Evolutionary conservation across 2,113 vertebrate species (phyloP).

Genomic region (Brevimyrus niger): DNA sequence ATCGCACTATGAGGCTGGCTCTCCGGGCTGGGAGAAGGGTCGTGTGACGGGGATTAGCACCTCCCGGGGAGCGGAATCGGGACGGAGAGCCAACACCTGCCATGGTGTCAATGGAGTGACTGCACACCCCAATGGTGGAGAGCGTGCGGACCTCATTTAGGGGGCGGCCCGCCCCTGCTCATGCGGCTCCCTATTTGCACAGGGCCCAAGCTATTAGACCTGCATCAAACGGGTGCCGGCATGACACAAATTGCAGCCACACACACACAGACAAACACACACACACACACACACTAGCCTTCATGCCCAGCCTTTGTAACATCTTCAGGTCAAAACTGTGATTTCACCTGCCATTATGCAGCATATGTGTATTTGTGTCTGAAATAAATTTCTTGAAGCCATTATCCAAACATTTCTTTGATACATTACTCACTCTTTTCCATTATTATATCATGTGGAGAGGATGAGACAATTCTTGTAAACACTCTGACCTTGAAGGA

Average conservation of each 20-base stretch:
- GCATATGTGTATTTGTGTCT: conserved; percentile 25
- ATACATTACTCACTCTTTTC: background rate
- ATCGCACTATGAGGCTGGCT: background rate
- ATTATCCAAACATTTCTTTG: background rate
- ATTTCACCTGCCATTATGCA: conserved; percentile 17
- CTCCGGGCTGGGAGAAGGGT: conserved; percentile 20
- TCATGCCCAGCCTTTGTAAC: conserved; percentile 29
- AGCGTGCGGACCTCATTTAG: conserved; percentile 40
- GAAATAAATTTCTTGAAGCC: background rate
- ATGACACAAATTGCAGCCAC: conserved; percentile 39
- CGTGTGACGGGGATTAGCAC: conserved; percentile 45
- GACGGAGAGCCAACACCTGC: conserved; percentile 56
- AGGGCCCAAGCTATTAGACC: conserved; percentile 39
- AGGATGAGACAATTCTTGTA: background rate
- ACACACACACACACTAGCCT: background rate
- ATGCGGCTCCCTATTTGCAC: conserved; percentile 35
- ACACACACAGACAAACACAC: background rate
- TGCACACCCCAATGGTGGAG: conserved; percentile 48
- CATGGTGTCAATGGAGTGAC: conserved; percentile 55
- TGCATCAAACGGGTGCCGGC: conserved; percentile 37
- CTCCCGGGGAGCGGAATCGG: conserved; percentile 46
- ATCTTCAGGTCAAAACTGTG: conserved; percentile 9
- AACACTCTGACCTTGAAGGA: background rate
- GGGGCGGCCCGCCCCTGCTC: conserved; percentile 33
- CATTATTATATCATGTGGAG: background rate